These are phyloP conservation scores for Molothrus aeneus DNA, from an alignment of 2,797 vertebrate genomes.

Conservation along the genomic window DNA sequence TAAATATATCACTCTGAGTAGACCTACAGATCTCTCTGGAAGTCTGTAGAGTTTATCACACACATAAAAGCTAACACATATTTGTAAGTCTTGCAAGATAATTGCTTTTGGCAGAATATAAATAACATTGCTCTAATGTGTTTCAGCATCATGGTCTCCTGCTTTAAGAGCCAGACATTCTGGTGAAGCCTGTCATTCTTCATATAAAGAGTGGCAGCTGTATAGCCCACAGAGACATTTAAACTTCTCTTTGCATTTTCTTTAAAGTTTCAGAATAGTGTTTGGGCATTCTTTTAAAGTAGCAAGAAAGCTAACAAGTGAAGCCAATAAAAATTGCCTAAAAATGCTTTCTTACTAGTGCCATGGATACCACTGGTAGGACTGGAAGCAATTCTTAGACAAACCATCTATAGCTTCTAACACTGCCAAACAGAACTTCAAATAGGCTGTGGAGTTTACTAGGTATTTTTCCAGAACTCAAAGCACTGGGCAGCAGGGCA, in stretches of 20 bases:
- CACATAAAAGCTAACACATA: slow-evolving; percentile 31
- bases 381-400: slow-evolving; percentile 21
- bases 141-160: slow-evolving; percentile 45
- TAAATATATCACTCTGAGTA: slow-evolving; percentile 46
- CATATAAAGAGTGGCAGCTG: slow-evolving; percentile 48
- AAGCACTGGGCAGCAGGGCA: not conserved
- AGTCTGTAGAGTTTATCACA: slow-evolving; percentile 54
- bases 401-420: slow-evolving; percentile 13
- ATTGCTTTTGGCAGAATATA: slow-evolving; percentile 65
- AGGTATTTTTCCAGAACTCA: slow-evolving; percentile 19
- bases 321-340: not conserved
- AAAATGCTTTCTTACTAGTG: not conserved
- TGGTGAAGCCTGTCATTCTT: slow-evolving; percentile 62
- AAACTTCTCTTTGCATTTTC: slow-evolving; percentile 48
- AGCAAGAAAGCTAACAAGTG: slow-evolving; percentile 7
- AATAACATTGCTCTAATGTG: slow-evolving; percentile 50
- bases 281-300: slow-evolving; percentile 30
- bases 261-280: slow-evolving; percentile 30
- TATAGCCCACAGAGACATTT: slow-evolving; percentile 52
- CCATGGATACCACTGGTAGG: slow-evolving; percentile 8
- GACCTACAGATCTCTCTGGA: slow-evolving; percentile 47
- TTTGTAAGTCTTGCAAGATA: slow-evolving; percentile 50
- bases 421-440: not conserved
- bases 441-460: not conserved
- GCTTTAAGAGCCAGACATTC: slow-evolving; percentile 48